Evolutionary conservation across 2,113 vertebrate species (phyloP), one percentile per base, ranked within the genome.

Genomic region (Taxidea taxus): DNA sequence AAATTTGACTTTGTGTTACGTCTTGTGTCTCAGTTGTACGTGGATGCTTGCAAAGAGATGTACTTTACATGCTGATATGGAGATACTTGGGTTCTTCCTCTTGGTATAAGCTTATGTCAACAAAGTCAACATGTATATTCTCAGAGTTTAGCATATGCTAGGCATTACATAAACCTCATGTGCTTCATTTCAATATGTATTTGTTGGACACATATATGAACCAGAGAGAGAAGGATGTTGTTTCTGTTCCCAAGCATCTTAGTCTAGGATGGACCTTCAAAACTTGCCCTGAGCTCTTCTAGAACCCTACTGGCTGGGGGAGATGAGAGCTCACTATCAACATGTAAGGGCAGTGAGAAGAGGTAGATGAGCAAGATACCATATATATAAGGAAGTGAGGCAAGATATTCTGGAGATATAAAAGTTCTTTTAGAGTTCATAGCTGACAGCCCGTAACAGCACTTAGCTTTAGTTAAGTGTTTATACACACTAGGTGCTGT

Each of bases 251-350:
- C 49, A 86, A 62, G 27, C 39, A 47, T 2, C 4, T 64, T 39
- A 18, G 6, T 60, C 49, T 66, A 85, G 72, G 37, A 7, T 58
- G 58, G 34, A 70, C 12, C 82, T 98, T 97, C 90, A 94, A 74
- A 94, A 74, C 90, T 98, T 97, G 96, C 92, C 95, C 95, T 97
- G 98, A 98, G 95, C 81, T 98, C 96, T 98, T 96, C 97, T 98
- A 97, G 47, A 85, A 64, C 14, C 37, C 31, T 89, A 27, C 51
- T 68, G 70, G 18, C n/a, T 83, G 12, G 11, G 34, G 20, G 51
- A 90, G 37, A 88, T 27, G 51, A 95, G 29, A 70, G 44, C 7
- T 9, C 39, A 66, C 37, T 54, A 39, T 86, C 78, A 74, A 34
- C 20, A 75, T 1, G 1, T 47, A 42, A 77, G 86, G 31, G 47